Base-by-base conservation (phyloP, 2,797 vertebrate genomes). In the Manis javanica region DNA sequence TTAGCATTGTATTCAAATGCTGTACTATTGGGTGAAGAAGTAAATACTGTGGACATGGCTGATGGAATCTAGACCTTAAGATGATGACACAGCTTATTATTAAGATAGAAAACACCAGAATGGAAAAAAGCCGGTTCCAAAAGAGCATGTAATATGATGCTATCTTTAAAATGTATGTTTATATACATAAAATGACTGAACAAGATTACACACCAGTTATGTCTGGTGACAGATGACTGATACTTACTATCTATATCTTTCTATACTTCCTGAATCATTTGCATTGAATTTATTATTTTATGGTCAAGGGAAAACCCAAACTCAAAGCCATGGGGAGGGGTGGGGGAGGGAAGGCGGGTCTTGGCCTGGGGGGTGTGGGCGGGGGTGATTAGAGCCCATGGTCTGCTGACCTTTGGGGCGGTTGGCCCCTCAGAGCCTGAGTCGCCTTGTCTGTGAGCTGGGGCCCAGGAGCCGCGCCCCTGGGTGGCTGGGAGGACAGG, bases 261-360 rank as follows among this genome's bases (percentile, higher is more conserved):
- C 39, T 51, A 0, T 79, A 2, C 31, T 57, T 87, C 39, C 16
- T 49, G 15, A 68, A 8, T 75, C 63, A 69, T 42, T 71, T 63
- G 88, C 15, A 4, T 39, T 83, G 75, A 82, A 21, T 53, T 82
- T 74, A 34, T 79, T 89, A 75, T 24, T 75, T 61, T 39, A n/a
- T n/a, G 19, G 42, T 87, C 26, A 75, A n/a, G 4, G 9, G 39
- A 51, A 64, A 24, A 31, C 2, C n/a, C 81, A 42, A 59, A 26
- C 16, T 19, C 26, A 19, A 78, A 23, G 77, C 37, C 59, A 0
- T 1, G 1, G 61, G 74, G 46, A 88, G 71, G 82, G 72, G n/a
- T 2, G 37, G 55, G 55, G 18, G 23, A 85, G 26, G 24, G 18
- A 61, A 24, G 68, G 53, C 26, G 24, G 5, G 31, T 74, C 31